Base-by-base conservation (phyloP, 2,888 invertebrate species). In the Myathropa florea region DNA sequence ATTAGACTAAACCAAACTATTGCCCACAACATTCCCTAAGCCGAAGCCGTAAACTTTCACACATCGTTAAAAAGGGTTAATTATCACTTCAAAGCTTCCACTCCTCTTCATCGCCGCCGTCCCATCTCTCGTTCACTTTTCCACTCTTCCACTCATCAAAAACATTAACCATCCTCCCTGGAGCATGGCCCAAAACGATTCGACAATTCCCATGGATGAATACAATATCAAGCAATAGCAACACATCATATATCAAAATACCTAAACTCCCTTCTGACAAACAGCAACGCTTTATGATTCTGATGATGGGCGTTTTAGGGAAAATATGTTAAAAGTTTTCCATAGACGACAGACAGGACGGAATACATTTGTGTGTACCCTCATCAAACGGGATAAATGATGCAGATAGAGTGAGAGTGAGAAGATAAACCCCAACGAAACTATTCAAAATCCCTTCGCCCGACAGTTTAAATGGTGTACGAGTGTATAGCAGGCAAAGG, bases 21-120 rank as follows among this genome's bases (percentile, higher is more conserved):
- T 85, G 57, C 82, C 80, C 82, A 68, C 77, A 78, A 75, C 61
- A 77, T 78, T 81, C 64, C 77, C 82, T 73, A 82, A 82, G 72
- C 72, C 68, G 60, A n/a, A 78, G 85, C 85, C 72, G 82, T 85
- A 82, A 85, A 85, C 85, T 85, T 85, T 85, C 85, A 85, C 85
- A 85, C 85, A 82, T 82, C 85, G 77, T 82, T 85, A 73, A 78
- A 81, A 85, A 73, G 82, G 73, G 82, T 85, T 85, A 82, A 85
- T 85, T 82, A 85, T 73, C 85, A 85, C 82, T 85, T 85, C 82
- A 82, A 85, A 82, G 68, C 77, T 73, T 30, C 70, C 55, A 18
- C n/a, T n/a, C n/a, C n/a, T 12, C 33, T 33, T 12, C 12, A n/a
- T n/a, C 33, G 3, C 12, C 12, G 1, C 14, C 0, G 23, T 53